phyloP scores from a whole-genome alignment of 2,888 invertebrate genomes.

The Mythimna loreyi region DNA sequence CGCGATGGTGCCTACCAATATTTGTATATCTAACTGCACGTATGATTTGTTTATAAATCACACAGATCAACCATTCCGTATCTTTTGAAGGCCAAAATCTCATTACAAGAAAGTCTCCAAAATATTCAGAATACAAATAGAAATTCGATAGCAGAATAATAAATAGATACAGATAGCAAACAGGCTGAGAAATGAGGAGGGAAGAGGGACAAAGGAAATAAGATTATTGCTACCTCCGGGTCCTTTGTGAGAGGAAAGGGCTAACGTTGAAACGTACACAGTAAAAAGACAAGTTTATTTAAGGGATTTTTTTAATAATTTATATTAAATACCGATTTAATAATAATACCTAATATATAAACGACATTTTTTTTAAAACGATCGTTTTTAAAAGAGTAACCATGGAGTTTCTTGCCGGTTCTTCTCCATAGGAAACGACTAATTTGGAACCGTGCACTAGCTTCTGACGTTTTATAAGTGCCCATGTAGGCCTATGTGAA shows the following conservation, averaged over 20 bases:
- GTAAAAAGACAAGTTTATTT: slow-evolving; percentile 29
- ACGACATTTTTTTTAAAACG: too few species aligned
- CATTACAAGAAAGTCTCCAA: slow-evolving; percentile 19
- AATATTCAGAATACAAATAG: slow-evolving; percentile 34
- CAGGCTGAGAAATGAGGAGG: slow-evolving; percentile 24
- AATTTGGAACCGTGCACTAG: too few species aligned
- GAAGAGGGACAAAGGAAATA: slow-evolving; percentile 70
- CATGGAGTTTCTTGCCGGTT: too few species aligned
- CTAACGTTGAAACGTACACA: slow-evolving; percentile 37
- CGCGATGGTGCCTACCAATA: too few species aligned
- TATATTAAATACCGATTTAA: neutral
- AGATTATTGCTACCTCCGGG: slow-evolving; percentile 69
- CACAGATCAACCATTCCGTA: neutral
- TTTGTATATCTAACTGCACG: too few species aligned
- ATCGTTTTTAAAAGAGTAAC: too few species aligned
- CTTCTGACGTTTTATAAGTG: too few species aligned
- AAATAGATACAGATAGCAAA: slow-evolving; percentile 37
- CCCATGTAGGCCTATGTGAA: too few species aligned
- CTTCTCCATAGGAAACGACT: too few species aligned
- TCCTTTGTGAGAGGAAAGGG: slow-evolving; percentile 62
- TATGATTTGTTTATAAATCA: neutral
- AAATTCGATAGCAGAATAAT: slow-evolving; percentile 44
- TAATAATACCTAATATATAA: too few species aligned
- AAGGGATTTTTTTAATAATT: slow-evolving; percentile 16
- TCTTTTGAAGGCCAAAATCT: slow-evolving; percentile 20